Percentiles rank a stretch among this genome's conserved stretches.
phyloP scores from a whole-genome alignment of 1,140 invertebrate genomes.

The Nephotettix cincticeps region DNA sequence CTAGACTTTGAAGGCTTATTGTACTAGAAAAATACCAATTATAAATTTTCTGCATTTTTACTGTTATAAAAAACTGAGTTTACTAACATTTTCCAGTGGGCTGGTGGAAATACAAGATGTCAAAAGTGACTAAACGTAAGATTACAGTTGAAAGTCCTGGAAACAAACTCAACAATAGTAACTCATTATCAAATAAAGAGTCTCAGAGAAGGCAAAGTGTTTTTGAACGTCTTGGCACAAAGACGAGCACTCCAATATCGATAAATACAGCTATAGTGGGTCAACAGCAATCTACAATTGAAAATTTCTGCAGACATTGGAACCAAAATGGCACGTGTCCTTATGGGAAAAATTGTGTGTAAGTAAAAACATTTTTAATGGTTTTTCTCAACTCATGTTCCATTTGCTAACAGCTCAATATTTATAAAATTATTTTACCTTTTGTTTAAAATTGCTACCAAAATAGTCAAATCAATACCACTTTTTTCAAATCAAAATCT shows the following conservation, averaged over 20 bases:
- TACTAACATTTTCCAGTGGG: slow-evolving; percentile 18
- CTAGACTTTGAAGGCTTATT: no score
- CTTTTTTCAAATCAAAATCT: no score
- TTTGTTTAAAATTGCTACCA: no score
- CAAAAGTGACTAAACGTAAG: slow-evolving; percentile 39
- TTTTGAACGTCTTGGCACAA: slow-evolving; percentile 74
- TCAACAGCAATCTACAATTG: slow-evolving; percentile 45
- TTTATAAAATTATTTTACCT: no score
- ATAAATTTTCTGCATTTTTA: no score
- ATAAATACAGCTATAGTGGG: slow-evolving; percentile 42
- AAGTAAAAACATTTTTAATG: no score
- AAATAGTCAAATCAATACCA: no score
- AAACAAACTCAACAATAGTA: slow-evolving; percentile 33
- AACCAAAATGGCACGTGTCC: slow-evolving; percentile 70
- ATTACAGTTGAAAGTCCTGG: slow-evolving; percentile 30
- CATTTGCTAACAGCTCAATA: no score
- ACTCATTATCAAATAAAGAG: slow-evolving; percentile 24
- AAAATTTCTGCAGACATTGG: slow-evolving; percentile 70
- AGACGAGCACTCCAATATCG: slow-evolving; percentile 53
- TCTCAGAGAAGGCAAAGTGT: slow-evolving; percentile 61
- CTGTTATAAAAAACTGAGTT: no score
- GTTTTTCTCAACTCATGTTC: no score
- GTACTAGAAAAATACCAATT: no score
- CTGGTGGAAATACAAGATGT: slow-evolving; percentile 37
- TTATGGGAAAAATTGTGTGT: slow-evolving; percentile 72